Conservation (phyloP, 2,113 vertebrate species). For the Sminthopsis crassicaudata region DNA sequence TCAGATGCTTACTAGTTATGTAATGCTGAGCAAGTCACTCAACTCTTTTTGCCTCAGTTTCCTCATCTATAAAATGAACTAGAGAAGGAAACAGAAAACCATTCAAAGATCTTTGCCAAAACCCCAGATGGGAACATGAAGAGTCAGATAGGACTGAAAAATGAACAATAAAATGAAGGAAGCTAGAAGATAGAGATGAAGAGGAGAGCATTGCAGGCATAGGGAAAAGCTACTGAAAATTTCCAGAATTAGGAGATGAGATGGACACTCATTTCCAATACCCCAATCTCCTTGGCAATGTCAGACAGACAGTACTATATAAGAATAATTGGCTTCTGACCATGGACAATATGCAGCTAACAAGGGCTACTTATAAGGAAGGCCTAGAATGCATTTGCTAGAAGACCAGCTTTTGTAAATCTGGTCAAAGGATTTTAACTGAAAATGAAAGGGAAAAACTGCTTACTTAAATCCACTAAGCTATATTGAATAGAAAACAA, state of each 20-base stretch:
- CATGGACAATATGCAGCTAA: background rate
- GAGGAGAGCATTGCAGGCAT: background rate
- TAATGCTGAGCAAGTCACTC: background rate
- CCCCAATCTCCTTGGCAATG: background rate
- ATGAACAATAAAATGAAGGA: background rate
- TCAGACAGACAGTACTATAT: background rate
- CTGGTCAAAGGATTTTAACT: background rate
- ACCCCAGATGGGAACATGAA: background rate
- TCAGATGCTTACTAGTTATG: background rate
- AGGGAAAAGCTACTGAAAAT: background rate
- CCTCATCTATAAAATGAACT: background rate
- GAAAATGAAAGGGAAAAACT: background rate
- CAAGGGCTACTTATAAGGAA: background rate
- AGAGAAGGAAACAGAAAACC: background rate
- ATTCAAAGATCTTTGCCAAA: background rate
- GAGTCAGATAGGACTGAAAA: background rate
- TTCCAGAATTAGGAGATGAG: background rate
- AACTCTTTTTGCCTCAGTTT: background rate
- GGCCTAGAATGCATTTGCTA: background rate
- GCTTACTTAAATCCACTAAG: background rate
- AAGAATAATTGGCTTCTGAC: background rate
- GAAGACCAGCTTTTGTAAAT: background rate
- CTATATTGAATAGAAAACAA: background rate
- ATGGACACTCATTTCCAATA: background rate
- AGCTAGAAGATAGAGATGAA: background rate